Conservation (phyloP, 2,888 invertebrate species). For the Drosophila anomelani region DNA sequence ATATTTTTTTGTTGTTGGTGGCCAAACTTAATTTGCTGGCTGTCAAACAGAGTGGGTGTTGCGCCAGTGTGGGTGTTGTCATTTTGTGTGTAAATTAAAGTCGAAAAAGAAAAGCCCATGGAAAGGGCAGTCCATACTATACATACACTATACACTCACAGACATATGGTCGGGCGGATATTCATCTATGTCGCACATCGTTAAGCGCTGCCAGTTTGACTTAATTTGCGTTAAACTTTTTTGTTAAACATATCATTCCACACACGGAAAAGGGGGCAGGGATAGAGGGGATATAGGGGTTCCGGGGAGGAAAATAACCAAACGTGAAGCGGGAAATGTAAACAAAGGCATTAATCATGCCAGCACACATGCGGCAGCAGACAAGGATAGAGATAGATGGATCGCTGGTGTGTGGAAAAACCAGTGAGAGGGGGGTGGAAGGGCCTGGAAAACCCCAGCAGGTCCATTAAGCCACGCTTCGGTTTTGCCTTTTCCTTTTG, state of each 20-base stretch:
- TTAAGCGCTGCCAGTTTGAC: slow-evolving; percentile 80
- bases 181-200: slow-evolving; percentile 79
- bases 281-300: background rate
- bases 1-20: slow-evolving; percentile 5
- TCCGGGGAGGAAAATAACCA: slow-evolving; percentile 24
- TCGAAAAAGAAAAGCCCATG: background rate
- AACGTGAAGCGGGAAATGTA: slow-evolving; percentile 67
- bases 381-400: slow-evolving; percentile 24
- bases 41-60: slow-evolving; percentile 27
- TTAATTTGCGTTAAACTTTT: slow-evolving; percentile 81
- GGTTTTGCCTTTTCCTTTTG: slow-evolving; percentile 23
- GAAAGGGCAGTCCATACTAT: background rate
- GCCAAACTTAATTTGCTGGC: slow-evolving; percentile 65
- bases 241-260: slow-evolving; percentile 73
- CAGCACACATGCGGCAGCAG: slow-evolving; percentile 51
- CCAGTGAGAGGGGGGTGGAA: too few species aligned
- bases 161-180: slow-evolving; percentile 32
- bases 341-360: slow-evolving; percentile 78
- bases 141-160: slow-evolving; percentile 16
- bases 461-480: slow-evolving; percentile 67
- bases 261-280: background rate
- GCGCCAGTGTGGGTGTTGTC: slow-evolving; percentile 16
- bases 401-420: slow-evolving; percentile 10
- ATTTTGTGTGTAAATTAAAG: slow-evolving; percentile 67
- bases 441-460: slow-evolving; percentile 30